A percentile compares a stretch with the other conserved stretches of the same genome.
These are phyloP conservation scores for Triops cancriformis DNA, from an alignment of 1,140 invertebrate species.

Conservation along the genomic window DNA sequence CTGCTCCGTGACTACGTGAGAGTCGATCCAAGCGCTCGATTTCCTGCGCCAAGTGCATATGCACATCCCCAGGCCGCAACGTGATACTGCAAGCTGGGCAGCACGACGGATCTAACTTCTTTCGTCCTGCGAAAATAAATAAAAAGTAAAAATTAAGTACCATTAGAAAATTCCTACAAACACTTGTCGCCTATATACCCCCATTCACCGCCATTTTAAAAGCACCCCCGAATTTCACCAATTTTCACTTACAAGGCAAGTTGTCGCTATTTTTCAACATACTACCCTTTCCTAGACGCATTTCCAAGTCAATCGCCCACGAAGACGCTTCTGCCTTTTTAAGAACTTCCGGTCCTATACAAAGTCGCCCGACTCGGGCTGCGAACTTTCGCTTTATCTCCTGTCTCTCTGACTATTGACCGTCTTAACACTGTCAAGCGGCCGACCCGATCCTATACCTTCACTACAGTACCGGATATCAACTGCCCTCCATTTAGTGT, in stretches of 20 bases:
- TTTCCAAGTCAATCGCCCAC: not conserved
- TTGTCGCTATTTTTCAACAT: no score
- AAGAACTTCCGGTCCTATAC: not conserved
- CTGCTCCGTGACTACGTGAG: conserved; percentile 34
- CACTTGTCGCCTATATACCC: not conserved
- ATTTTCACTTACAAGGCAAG: no score
- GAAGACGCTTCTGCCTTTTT: not conserved
- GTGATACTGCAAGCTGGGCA: conserved; percentile 73
- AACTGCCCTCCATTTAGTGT: no score
- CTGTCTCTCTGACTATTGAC: not conserved
- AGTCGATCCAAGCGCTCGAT: conserved; percentile 53
- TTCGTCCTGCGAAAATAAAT: conserved; percentile 30
- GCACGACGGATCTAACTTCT: conserved; percentile 53
- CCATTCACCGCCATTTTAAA: not conserved
- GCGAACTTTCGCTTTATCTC: not conserved
- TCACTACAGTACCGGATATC: no score
- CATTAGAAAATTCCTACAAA: conserved; percentile 4
- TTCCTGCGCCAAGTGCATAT: conserved; percentile 63
- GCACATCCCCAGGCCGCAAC: conserved; percentile 59
- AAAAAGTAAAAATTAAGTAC: conserved; percentile 21
- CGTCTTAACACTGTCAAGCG: no score
- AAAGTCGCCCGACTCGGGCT: not conserved
- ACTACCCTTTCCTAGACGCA: not conserved
- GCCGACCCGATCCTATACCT: no score
- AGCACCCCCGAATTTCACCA: no score